Evolutionary conservation across 2,113 vertebrate species (phyloP), one percentile per base, ranked within the genome.

Genomic region (Protobothrops flavoviridis): DNA sequence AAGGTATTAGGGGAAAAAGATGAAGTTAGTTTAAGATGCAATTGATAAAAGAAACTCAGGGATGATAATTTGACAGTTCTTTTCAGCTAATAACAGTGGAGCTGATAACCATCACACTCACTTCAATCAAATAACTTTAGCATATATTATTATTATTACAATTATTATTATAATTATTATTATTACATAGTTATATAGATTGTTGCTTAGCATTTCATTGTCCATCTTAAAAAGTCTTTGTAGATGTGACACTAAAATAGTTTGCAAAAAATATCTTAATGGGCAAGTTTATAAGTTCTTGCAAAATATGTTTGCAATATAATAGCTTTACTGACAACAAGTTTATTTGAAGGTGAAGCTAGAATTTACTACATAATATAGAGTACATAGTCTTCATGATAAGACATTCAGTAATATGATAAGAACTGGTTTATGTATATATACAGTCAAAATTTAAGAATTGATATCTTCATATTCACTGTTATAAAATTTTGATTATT

Each of bases 61-160:
- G 90, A n/a, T 96, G 93, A 95, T 95, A 88, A 91, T 94, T 89
- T 96, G 95, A 95, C 95, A 96, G 85, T 91, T 96, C 69, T 93
- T 96, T 96, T 94, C 91, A 96, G n/a, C 53, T 92, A 74, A 86
- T 96, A 59, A 85, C 95, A 89, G 26, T 55, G 45, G 92, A 95
- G 93, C 93, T 96, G 93, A 96, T 97, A 96, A 94, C 96, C 94
- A 93, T 24, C 88, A 61, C 93, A 96, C 89, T 52, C 48, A 95
- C 15, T 95, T 96, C 87, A 29, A 95, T 96, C 87, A 93, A 94
- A 95, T 96, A 91, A 1, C 20, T 95, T 95, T 95, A 50, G 8
- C 90, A 93, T 94, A 15, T 91, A 94, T 95, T 95, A 92, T 95
- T 50, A 50, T 48, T 48, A 48, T 48, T 48, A 7, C 7, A 7